Conservation (phyloP, 2,113 vertebrate genomes). For the Chamaetylas fuelleborni region DNA sequence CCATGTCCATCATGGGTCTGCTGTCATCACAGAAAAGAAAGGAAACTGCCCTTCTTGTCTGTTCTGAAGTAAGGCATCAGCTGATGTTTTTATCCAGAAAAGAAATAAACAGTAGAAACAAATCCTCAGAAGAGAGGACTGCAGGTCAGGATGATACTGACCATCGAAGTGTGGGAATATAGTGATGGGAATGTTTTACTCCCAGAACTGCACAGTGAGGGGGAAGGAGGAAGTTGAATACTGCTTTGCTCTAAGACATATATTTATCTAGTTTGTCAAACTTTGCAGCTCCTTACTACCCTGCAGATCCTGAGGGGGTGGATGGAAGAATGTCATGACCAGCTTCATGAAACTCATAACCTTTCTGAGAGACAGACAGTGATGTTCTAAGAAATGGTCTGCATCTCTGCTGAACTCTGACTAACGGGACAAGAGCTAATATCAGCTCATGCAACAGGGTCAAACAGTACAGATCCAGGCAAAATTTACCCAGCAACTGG, state of each 20-base stretch:
- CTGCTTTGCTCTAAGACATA: conserved; percentile 8
- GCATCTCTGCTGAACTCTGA: neutral
- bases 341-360: neutral
- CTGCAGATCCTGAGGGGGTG: neutral
- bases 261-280: conserved; percentile 3
- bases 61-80: neutral
- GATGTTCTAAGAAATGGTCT: neutral
- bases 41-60: neutral
- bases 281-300: neutral
- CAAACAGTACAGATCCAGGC: neutral
- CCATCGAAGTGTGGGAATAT: conserved; percentile 18
- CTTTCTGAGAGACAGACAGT: neutral
- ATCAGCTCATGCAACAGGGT: neutral
- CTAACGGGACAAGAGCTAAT: neutral
- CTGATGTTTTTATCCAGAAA: neutral
- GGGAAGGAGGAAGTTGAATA: neutral
- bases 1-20: neutral
- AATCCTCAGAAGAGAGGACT: neutral
- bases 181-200: neutral
- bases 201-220: neutral
- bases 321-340: neutral
- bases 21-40: neutral
- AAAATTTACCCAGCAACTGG: neutral
- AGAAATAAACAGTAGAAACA: neutral
- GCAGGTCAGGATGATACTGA: neutral